phyloP scores from a whole-genome alignment of 2,113 vertebrate species.

The Sylvia atricapilla region DNA sequence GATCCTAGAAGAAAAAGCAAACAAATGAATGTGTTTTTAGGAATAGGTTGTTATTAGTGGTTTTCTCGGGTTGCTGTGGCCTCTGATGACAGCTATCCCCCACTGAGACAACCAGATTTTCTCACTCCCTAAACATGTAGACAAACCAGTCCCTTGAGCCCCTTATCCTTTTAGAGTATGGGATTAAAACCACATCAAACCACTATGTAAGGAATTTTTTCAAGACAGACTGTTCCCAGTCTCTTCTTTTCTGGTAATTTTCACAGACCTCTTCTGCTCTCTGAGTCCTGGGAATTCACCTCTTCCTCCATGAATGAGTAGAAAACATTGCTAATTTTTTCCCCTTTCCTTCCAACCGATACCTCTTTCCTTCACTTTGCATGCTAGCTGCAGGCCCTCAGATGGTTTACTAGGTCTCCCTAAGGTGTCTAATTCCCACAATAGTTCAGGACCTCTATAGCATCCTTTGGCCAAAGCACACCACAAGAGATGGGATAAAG shows the following conservation, averaged over 20 bases:
- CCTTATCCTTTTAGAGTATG: background rate
- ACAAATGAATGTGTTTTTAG: background rate
- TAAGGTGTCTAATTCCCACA: background rate
- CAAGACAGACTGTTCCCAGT: background rate
- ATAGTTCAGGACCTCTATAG: background rate
- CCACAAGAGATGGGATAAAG: background rate
- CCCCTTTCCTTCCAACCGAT: background rate
- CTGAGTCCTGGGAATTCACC: background rate
- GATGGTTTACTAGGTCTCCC: background rate
- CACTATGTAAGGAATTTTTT: background rate
- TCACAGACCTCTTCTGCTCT: background rate
- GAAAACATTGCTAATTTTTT: background rate
- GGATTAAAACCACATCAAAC: constrained; percentile 33
- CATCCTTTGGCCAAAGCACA: background rate
- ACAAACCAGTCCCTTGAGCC: background rate
- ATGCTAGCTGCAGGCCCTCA: background rate
- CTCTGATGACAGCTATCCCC: background rate
- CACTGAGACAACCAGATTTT: constrained; percentile 12
- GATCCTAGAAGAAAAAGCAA: background rate
- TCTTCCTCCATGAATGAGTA: background rate
- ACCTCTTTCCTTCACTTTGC: background rate
- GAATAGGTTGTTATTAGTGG: background rate
- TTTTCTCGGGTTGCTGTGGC: background rate
- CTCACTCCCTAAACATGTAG: constrained; percentile 26
- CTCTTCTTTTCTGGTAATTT: background rate